Percentiles rank a stretch among this genome's conserved stretches.
Evolutionary conservation across 2,888 invertebrate species (phyloP).

Genomic region (Patella depressa): DNA sequence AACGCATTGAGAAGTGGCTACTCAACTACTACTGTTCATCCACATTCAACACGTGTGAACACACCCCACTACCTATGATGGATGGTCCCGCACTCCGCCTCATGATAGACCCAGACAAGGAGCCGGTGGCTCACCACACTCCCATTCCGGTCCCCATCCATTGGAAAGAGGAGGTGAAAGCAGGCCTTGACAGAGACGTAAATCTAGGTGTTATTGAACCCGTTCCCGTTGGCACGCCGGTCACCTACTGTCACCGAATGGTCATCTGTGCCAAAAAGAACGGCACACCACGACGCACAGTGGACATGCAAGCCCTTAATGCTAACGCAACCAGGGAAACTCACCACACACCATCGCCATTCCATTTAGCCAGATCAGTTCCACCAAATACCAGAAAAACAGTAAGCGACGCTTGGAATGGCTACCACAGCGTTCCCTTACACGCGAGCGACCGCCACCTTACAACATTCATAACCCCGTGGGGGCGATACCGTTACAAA

Average conservation of each 20-base stretch:
- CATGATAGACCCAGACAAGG: conserved; percentile 26
- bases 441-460: conserved; percentile 36
- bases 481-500: conserved; percentile 41
- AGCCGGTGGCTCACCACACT: conserved; percentile 27
- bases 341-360: conserved; percentile 35
- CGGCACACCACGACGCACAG: conserved; percentile 45
- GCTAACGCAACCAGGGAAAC: conserved; percentile 26
- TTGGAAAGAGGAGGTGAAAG: conserved; percentile 34
- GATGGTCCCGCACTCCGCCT: conserved; percentile 24
- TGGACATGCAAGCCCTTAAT: conserved; percentile 38
- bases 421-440: conserved; percentile 34
- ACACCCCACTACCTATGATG: no score
- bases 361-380: conserved; percentile 32
- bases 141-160: conserved; percentile 34
- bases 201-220: conserved; percentile 42
- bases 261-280: conserved; percentile 37
- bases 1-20: conserved; percentile 27
- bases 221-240: conserved; percentile 43
- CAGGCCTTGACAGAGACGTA: conserved; percentile 28
- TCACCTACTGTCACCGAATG: conserved; percentile 49
- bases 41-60: conserved; percentile 26
- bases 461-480: conserved; percentile 41
- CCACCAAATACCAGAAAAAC: conserved; percentile 36
- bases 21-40: conserved; percentile 35
- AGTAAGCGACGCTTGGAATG: conserved; percentile 38